Evolutionary conservation across 1,140 invertebrate genomes (phyloP).

Genomic region (Nephila pilipes): DNA sequence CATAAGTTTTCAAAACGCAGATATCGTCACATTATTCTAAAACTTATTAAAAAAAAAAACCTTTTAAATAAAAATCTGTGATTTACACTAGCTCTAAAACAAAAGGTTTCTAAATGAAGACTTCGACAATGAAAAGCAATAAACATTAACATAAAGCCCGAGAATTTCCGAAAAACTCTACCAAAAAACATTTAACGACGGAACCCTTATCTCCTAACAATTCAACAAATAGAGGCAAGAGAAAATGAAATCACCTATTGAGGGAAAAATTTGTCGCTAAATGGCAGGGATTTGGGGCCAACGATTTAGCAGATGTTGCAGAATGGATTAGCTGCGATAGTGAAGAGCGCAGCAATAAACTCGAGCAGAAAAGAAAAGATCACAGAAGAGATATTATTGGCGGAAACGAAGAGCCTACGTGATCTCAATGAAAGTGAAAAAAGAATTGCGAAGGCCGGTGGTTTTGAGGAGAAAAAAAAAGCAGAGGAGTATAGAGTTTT

Average conservation of each 20-base stretch:
- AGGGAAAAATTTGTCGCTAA: slow-evolving; percentile 24
- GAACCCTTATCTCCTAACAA: background rate
- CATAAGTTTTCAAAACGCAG: too few relatives aligned
- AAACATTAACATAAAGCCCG: too few relatives aligned
- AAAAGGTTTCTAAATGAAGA: too few relatives aligned
- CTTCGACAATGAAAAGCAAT: too few relatives aligned
- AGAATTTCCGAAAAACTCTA: too few relatives aligned
- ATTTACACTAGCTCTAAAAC: too few relatives aligned
- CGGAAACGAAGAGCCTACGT: slow-evolving; percentile 25
- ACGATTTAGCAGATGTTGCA: slow-evolving; percentile 20
- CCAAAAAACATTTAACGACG: background rate
- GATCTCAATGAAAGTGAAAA: background rate
- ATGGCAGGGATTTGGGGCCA: background rate
- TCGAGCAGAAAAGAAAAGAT: slow-evolving; percentile 1
- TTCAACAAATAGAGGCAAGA: background rate
- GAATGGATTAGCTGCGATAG: slow-evolving; percentile 3
- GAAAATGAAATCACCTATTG: background rate
- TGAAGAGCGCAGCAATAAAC: background rate
- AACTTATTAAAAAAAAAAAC: too few relatives aligned
- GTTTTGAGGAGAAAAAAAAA: background rate
- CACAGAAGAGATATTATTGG: background rate
- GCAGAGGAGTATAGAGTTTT: background rate
- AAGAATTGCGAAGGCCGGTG: background rate
- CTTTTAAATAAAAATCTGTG: too few relatives aligned
- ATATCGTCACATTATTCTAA: too few relatives aligned